These are phyloP conservation scores for Moxostoma hubbsi DNA, from an alignment of 2,797 vertebrate species.

Conservation along the genomic window DNA sequence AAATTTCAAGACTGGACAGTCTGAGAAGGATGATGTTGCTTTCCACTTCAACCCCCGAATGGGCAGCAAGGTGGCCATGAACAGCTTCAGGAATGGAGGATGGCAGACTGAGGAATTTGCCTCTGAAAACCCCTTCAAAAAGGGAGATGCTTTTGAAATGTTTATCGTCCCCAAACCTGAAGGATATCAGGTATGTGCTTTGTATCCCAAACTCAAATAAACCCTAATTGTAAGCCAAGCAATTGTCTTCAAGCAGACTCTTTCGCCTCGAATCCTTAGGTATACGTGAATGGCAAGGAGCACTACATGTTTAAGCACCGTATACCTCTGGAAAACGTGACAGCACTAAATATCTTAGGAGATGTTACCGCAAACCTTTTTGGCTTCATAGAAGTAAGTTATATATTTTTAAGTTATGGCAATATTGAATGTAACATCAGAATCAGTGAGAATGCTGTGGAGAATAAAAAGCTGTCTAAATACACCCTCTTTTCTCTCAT, in stretches of 20 bases:
- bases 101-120: conserved; percentile 34
- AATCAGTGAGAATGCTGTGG: too few relatives aligned
- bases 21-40: conserved; percentile 5
- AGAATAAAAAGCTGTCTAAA: too few relatives aligned
- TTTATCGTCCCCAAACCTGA: not conserved
- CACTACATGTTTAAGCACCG: conserved; percentile 40
- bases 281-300: conserved; percentile 11
- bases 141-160: conserved; percentile 12
- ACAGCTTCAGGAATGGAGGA: conserved; percentile 7
- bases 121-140: conserved; percentile 3
- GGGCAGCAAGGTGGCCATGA: conserved; percentile 9
- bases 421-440: not conserved
- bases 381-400: conserved; percentile 37
- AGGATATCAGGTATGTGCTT: conserved; percentile 11
- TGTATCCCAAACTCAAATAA: not conserved
- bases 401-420: not conserved
- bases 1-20: conserved; percentile 24
- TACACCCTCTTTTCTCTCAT: not conserved
- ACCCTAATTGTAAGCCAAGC: not conserved
- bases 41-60: conserved; percentile 22
- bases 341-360: not conserved
- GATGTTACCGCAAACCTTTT: not conserved
- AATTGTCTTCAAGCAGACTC: not conserved
- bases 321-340: conserved; percentile 33
- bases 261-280: not conserved